Conservation (phyloP, 2,797 vertebrate genomes). For the Parauchenoglanis punctatus region DNA sequence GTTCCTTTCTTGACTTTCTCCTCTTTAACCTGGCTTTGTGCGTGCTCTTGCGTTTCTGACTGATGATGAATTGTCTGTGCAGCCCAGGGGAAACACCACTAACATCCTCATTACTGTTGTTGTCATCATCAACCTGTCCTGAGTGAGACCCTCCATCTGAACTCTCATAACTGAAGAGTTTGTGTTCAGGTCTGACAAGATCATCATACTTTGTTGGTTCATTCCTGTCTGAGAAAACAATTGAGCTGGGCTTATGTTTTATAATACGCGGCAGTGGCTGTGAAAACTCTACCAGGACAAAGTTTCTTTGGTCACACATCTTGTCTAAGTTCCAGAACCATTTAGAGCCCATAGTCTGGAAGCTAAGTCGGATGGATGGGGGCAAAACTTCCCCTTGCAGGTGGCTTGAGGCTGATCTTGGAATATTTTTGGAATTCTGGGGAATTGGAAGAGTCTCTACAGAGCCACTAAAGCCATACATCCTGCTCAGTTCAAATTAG, state of each 20-base stretch:
- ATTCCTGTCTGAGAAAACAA: slow-evolving; percentile 69
- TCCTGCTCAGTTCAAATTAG: neutral
- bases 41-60: slow-evolving; percentile 3
- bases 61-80: slow-evolving; percentile 1
- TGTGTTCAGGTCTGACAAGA: neutral
- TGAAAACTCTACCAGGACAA: neutral
- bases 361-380: neutral
- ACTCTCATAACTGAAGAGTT: neutral
- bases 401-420: neutral
- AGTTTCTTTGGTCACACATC: no score
- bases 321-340: neutral
- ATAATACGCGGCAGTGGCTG: slow-evolving; percentile 68
- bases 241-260: slow-evolving; percentile 74
- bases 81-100: neutral
- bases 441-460: neutral
- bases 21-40: neutral
- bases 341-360: neutral
- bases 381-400: neutral
- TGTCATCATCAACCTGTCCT: neutral
- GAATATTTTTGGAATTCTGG: neutral
- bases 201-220: neutral
- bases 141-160: neutral
- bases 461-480: neutral
- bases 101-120: neutral
- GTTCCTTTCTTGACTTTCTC: slow-evolving; percentile 15